phyloP scores from a whole-genome alignment of 2,888 invertebrate species.

The Caenorhabditis wallacei region DNA sequence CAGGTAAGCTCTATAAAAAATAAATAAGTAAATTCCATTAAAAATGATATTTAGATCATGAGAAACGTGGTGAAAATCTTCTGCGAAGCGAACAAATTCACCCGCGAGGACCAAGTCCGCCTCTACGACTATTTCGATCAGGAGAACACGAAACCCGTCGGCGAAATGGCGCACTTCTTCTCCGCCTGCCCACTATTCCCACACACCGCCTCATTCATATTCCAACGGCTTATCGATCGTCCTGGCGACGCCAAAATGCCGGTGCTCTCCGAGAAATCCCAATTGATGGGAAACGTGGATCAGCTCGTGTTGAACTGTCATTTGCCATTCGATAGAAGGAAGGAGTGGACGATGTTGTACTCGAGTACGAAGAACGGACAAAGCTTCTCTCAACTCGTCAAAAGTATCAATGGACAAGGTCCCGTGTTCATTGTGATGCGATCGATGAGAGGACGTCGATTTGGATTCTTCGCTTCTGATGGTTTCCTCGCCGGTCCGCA shows the following conservation, averaged over 20 bases:
- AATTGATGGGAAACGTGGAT: conserved; percentile 42
- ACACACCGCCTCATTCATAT: conserved; percentile 23
- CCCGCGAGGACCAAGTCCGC: conserved; percentile 46
- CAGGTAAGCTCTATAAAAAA: conserved; percentile 4
- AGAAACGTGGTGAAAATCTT: conserved; percentile 48
- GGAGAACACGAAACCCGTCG: conserved; percentile 13
- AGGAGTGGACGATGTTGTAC: conserved; percentile 74
- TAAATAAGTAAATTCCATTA: neutral
- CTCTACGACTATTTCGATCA: conserved; percentile 44
- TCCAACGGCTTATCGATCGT: conserved; percentile 16
- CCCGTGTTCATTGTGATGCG: conserved; percentile 89
- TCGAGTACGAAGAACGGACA: conserved; percentile 72
- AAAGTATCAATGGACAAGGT: conserved; percentile 78
- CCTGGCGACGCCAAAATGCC: conserved; percentile 46
- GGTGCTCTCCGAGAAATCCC: conserved; percentile 4
- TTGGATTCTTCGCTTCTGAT: conserved; percentile 91
- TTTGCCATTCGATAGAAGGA: conserved; percentile 71
- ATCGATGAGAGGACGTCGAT: conserved; percentile 89
- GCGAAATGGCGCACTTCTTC: conserved; percentile 25
- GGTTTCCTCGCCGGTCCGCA: conserved; percentile 72
- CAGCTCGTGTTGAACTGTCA: conserved; percentile 63
- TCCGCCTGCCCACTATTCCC: conserved; percentile 34
- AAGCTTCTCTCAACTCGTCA: conserved; percentile 73
- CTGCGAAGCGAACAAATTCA: conserved; percentile 41
- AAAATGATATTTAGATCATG: conserved; percentile 29